Evolutionary conservation across 2,888 invertebrate genomes (phyloP).

Genomic region (Merodon equestris): DNA sequence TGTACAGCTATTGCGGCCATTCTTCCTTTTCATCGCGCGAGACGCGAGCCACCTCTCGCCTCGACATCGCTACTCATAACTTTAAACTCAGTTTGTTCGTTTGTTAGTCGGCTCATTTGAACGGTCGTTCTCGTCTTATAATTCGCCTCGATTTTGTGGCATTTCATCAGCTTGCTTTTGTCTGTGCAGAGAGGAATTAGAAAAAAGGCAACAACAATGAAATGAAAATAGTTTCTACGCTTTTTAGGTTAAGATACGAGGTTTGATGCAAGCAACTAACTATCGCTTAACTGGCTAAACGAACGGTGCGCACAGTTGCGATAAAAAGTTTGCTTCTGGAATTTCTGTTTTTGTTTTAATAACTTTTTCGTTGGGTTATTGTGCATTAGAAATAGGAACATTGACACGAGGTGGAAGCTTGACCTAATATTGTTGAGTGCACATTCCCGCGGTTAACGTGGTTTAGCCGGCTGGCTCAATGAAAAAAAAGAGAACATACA

Average conservation of each 20-base stretch:
- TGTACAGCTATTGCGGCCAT: constrained; percentile 38
- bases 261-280: constrained; percentile 33
- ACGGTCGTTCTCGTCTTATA: constrained; percentile 29
- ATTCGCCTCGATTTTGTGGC: constrained; percentile 67
- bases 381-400: too few relatives aligned
- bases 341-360: too few relatives aligned
- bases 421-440: too few relatives aligned
- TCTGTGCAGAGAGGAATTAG: constrained; percentile 52
- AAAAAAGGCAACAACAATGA: constrained; percentile 33
- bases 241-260: constrained; percentile 59
- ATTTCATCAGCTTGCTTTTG: constrained; percentile 62
- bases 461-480: too few relatives aligned
- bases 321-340: constrained; percentile 3
- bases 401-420: too few relatives aligned
- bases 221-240: constrained; percentile 54
- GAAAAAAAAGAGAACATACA: too few relatives aligned
- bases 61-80: constrained; percentile 28
- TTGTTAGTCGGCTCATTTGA: constrained; percentile 37
- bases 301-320: constrained; percentile 15
- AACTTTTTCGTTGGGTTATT: too few relatives aligned
- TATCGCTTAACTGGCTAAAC: constrained; percentile 36
- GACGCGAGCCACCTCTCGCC: background rate
- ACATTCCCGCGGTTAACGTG: too few relatives aligned
- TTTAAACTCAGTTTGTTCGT: constrained; percentile 36
- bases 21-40: constrained; percentile 32